Base-by-base conservation (phyloP, 2,113 vertebrate genomes). In the Pongo abelii region DNA sequence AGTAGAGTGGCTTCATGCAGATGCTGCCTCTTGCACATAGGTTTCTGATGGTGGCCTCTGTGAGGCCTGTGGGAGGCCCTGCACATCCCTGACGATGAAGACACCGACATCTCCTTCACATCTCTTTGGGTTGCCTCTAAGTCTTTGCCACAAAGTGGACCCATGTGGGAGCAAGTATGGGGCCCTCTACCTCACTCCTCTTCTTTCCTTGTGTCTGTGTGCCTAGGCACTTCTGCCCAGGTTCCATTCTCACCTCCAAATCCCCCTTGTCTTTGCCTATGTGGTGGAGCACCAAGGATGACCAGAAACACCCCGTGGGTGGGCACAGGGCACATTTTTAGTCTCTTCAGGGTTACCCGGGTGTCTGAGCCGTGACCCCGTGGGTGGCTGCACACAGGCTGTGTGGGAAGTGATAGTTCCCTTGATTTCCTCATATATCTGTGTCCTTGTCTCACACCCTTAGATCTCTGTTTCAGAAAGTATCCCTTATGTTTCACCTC, bases 121-220 rank as follows among this genome's bases (percentile, higher is more conserved):
- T 9, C 3, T 27, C 38, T 78, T 46, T 30, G 20, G 23, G 17
- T 13, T 20, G 57, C 27, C 69, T 78, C 17, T 17, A 8, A 17
- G 46, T 43, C 23, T 83, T 85, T 30, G 85, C 8, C 0, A 4
- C 30, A 16, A 40, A 7, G 23, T 17, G 11, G 6, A 32, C 12
- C 8, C 23, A 0, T 2, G 9, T 16, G 32, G n/a, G 22, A 8
- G 17, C 10, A 6, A 6, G 5, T 6, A 0, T 7, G 25, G 57
- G 23, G 23, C 10, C 3, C 20, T 12, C 57, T 30, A 7, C 35
- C 12, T 6, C 52, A 2, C 38, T 23, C 1, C 16, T 35, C 61
- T 38, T 20, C 40, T 64, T 64, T 14, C 6, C 27, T 70, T 27
- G 46, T 14, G 57, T 38, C 0, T 43, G 40, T 55, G 25, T 38